Evolutionary conservation across 2,113 vertebrate genomes (phyloP).

Genomic region (Centrocercus urophasianus): DNA sequence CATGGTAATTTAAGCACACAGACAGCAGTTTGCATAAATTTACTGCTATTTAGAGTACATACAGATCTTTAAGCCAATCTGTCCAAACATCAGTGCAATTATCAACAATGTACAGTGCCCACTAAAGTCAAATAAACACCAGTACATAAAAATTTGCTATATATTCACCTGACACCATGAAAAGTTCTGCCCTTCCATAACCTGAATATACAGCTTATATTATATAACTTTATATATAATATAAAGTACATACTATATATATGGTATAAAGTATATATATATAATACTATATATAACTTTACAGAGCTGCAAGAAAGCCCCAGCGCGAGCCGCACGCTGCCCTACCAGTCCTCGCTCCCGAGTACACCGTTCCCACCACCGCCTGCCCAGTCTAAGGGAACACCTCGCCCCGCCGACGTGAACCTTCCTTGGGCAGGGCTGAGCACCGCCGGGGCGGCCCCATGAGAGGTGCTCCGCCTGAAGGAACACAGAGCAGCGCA

Average conservation of each 20-base stretch:
- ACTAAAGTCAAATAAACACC: not conserved
- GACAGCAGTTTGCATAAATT: not conserved
- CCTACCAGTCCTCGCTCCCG: not conserved
- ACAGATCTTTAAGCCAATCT: not conserved
- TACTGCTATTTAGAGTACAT: too few species aligned
- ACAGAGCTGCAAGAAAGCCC: fast-evolving
- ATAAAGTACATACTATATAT: too few species aligned
- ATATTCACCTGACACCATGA: too few species aligned
- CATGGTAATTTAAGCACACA: fast-evolving
- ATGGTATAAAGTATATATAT: too few species aligned
- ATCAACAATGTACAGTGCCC: not conserved
- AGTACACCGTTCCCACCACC: not conserved
- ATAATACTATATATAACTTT: not conserved
- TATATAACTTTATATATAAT: too few species aligned
- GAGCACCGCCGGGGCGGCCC: too few species aligned
- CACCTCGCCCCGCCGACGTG: too few species aligned
- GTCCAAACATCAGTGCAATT: not conserved
- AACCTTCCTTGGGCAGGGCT: too few species aligned
- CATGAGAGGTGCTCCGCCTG: too few species aligned
- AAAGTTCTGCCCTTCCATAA: not conserved
- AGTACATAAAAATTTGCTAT: not conserved
- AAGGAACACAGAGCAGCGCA: too few species aligned
- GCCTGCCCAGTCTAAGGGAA: too few species aligned
- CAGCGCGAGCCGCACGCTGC: fast-evolving
- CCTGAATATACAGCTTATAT: not conserved